Base-by-base conservation (phyloP, 2,888 invertebrate genomes). In the Seira musarum region DNA sequence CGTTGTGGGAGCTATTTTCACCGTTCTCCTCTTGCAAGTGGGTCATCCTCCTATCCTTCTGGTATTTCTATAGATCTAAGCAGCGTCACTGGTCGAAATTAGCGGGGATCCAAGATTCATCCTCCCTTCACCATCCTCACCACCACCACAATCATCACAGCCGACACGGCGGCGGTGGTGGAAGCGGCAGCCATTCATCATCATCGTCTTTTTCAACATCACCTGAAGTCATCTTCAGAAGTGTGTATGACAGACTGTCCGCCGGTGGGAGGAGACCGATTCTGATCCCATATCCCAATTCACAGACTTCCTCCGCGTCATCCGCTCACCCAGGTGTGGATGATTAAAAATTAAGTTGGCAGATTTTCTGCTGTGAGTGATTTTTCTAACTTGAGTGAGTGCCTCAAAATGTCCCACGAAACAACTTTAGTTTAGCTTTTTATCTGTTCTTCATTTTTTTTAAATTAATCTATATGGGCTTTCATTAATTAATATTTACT, bases 151-250 rank as follows among this genome's bases (percentile, higher is more conserved):
- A 60, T n/a, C 79, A 73, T 35, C 80, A 80, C 25, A 71, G 61
- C 61, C 35, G 61, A 1, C 71, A 61, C 19, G 22, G 10, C 22
- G 71, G 60, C 8, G 75, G 68, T 17, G 22, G 35, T 65, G 75
- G 68, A n/a, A 60, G 67, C 17, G 57, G 75, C 30, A 75, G 61
- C 57, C 75, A 75, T 24, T 70, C 75, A 13, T 60, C 75, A 57
- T 82, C 83, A 17, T 77, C 85, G 21, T 85, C 83, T 40, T 86
- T 87, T 49, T 85, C 85, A 22, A 85, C 86, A 22, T 86, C 87
- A 19, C 88, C 88, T 49, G 88, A 88, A 87, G 88, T 88, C 66
- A 87, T 87, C 69, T 88, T 88, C 84, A 87, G 88, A 80, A 88
- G 87, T 83, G 81, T 79, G 71, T 82, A 82, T 80, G 88, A 87